Base-by-base conservation (phyloP, 2,797 vertebrate genomes). In the Aulostomus chinensis region DNA sequence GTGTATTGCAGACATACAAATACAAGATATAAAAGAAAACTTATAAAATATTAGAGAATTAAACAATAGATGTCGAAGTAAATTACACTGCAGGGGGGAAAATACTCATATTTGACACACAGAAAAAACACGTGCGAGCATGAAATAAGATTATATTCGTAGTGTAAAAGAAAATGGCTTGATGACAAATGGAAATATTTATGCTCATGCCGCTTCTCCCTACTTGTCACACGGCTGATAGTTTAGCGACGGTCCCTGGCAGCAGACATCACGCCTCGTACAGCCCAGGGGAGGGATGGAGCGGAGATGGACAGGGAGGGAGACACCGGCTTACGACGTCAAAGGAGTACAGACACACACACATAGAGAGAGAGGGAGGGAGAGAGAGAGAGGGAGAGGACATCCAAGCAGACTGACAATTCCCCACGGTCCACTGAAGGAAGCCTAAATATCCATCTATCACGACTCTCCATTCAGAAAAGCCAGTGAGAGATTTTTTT, bases 301-400 rank as follows among this genome's bases (percentile, higher is more conserved):
- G 78, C 73, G 67, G 84, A 87, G 86, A 89, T 88, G 84, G 88
- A 91, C 90, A 86, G 88, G 83, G 85, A 89, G 90, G 90, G 90
- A 91, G 91, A 92, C 91, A 92, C 91, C 90, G 89, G 88, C 80
- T 91, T 89, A 90, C 90, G 86, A 91, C 90, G 91, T 92, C 91
- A 91, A 91, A 88, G 79, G 79, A 84, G 75, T 64, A 78, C 73
- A 85, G 63, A 81, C 80, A 58, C 81, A 81, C 83, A 71, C 66
- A 58, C 47, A 54, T 58, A 29, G 26, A 52, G 50, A 46, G 26
- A 61, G 2, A 39, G 15, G 7, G 22, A 51, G 17, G 8, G 16
- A 12, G 18, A 31, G 59, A 67, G 71, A 61, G 74, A 54, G 61
- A 70, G 52, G 65, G 56, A 78, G 74, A 79, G 71, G 74, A 89